Percentiles rank a stretch among this genome's conserved stretches.
Conservation (phyloP, 2,797 vertebrate species). For the Vultur gryphus region DNA sequence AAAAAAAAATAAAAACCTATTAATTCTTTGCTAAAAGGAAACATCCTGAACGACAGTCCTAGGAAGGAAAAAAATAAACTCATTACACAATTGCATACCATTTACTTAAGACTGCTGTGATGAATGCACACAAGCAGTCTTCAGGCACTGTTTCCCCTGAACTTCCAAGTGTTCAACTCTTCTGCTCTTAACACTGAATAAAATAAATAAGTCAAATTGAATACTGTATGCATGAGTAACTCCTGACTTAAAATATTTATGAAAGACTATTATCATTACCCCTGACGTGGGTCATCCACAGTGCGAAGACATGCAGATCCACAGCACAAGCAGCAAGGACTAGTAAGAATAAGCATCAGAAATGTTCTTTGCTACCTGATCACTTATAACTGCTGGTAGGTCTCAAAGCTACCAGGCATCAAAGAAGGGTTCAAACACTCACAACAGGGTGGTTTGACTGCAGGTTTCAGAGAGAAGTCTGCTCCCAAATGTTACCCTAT, state of each 20-base stretch:
- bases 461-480: neutral
- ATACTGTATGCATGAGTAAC: neutral
- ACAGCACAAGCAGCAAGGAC: neutral
- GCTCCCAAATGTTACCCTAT: neutral
- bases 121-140: neutral
- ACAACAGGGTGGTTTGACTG: neutral
- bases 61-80: neutral
- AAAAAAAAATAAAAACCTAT: neutral
- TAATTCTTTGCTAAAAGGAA: neutral
- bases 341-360: neutral
- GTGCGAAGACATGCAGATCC: neutral
- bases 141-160: neutral
- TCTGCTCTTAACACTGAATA: neutral
- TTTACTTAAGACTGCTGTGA: neutral
- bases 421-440: neutral
- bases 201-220: conserved; percentile 17
- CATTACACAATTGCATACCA: neutral
- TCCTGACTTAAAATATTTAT: neutral
- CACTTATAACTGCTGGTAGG: neutral
- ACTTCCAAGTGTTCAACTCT: neutral
- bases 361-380: neutral
- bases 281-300: rapidly evolving
- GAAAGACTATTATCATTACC: neutral
- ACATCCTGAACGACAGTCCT: neutral
- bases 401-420: neutral